These are phyloP conservation scores for Brachyptera putata DNA, from an alignment of 2,888 invertebrate species.

Conservation along the genomic window DNA sequence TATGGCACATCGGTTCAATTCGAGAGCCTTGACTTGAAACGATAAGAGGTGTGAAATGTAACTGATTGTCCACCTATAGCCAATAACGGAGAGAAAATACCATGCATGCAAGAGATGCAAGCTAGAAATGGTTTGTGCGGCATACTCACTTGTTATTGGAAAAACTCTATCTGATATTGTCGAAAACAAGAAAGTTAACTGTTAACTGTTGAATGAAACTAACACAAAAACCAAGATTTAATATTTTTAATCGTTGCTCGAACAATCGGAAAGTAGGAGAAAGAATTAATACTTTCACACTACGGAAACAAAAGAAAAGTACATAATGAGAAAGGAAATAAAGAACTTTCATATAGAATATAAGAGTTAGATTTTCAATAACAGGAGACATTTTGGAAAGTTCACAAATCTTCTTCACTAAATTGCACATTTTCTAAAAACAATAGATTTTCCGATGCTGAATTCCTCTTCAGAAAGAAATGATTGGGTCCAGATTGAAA, in stretches of 20 bases:
- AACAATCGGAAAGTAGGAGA: background rate
- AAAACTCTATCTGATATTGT: background rate
- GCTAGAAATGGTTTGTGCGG: no score
- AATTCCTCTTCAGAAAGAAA: constrained; percentile 20
- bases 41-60: no score
- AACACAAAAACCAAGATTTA: background rate
- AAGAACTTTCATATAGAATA: constrained; percentile 19
- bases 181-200: background rate
- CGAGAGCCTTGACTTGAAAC: no score
- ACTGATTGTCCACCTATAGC: no score
- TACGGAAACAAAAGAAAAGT: constrained; percentile 25
- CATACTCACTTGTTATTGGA: background rate
- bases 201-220: background rate
- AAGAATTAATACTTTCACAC: constrained; percentile 25
- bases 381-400: constrained; percentile 13
- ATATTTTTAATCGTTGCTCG: constrained; percentile 10
- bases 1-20: no score
- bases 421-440: constrained; percentile 25
- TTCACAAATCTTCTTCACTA: constrained; percentile 19
- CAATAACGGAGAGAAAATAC: no score
- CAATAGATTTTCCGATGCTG: constrained; percentile 24
- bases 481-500: constrained; percentile 24
- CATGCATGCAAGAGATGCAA: no score
- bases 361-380: constrained; percentile 15
- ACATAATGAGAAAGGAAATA: constrained; percentile 24